Conservation (phyloP, 2,797 vertebrate genomes). For the Sebastes melanostomus region DNA sequence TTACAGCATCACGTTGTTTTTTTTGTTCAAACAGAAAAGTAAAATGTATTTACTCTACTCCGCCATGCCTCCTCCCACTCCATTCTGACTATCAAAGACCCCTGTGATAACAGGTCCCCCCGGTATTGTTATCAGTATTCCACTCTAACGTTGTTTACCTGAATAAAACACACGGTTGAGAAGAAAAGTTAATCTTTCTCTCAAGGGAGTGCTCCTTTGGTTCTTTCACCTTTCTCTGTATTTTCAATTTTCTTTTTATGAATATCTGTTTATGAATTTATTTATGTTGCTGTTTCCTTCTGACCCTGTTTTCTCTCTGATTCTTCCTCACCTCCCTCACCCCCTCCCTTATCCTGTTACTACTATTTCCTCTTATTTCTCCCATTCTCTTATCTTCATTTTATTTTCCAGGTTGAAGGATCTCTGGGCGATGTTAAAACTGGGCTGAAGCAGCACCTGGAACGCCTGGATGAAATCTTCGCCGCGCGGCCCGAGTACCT, state of each 20-base stretch:
- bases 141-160: constrained; percentile 63
- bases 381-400: neutral
- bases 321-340: neutral
- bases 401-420: constrained; percentile 79
- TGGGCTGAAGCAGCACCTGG: constrained; percentile 87
- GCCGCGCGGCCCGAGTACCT: constrained; percentile 84
- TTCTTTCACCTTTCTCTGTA: constrained; percentile 36
- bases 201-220: constrained; percentile 17
- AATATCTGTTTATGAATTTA: constrained; percentile 32
- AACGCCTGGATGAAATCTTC: constrained; percentile 89
- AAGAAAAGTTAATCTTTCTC: constrained; percentile 53
- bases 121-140: constrained; percentile 64
- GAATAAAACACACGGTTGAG: constrained; percentile 58
- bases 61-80: constrained; percentile 43
- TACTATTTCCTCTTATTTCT: neutral
- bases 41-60: constrained; percentile 49
- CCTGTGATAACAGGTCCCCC: constrained; percentile 60
- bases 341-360: neutral
- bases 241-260: constrained; percentile 44
- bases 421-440: constrained; percentile 81
- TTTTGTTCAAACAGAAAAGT: constrained; percentile 44
- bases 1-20: constrained; percentile 34
- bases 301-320: constrained; percentile 23
- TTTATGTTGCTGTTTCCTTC: constrained; percentile 27
- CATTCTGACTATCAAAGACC: constrained; percentile 61